Evolutionary conservation across 2,113 vertebrate genomes (phyloP).

Genomic region (Oophaga pumilio): DNA sequence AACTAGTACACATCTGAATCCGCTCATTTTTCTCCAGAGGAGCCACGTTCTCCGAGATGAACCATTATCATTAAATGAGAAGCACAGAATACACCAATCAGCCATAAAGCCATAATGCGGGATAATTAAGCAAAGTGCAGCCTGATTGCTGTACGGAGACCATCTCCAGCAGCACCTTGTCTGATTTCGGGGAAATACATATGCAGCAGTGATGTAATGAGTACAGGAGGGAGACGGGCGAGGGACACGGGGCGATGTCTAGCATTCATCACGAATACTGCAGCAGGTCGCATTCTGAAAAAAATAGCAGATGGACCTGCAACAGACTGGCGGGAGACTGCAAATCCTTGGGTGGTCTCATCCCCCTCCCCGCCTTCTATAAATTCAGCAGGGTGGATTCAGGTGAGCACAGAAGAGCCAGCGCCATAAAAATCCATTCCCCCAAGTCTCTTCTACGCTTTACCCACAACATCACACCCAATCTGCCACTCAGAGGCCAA

Average conservation of each 20-base stretch:
- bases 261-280: conserved; percentile 21
- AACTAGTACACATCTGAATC: background rate
- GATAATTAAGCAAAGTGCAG: conserved; percentile 29
- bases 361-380: background rate
- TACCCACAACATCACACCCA: too few species aligned
- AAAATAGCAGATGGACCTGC: conserved; percentile 31
- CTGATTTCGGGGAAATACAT: conserved; percentile 31
- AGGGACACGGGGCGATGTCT: background rate
- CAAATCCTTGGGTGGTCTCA: conserved; percentile 4
- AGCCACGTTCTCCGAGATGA: background rate
- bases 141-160: conserved; percentile 14
- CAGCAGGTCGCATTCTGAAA: conserved; percentile 2
- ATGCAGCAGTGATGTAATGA: conserved; percentile 39
- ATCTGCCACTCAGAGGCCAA: too few species aligned
- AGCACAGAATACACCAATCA: conserved; percentile 23
- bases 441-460: background rate
- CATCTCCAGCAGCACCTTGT: conserved; percentile 22
- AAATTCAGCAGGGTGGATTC: conserved; percentile 25
- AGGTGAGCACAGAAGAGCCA: conserved; percentile 13
- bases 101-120: conserved; percentile 18
- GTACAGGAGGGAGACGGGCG: conserved; percentile 22
- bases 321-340: background rate
- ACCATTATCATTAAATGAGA: conserved; percentile 7
- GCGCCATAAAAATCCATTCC: background rate
- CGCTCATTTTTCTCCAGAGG: background rate